A percentile compares a stretch with the other conserved stretches of the same genome.
Conservation (phyloP, 2,888 invertebrate genomes). For the Liopterus haemorrhoidalis region DNA sequence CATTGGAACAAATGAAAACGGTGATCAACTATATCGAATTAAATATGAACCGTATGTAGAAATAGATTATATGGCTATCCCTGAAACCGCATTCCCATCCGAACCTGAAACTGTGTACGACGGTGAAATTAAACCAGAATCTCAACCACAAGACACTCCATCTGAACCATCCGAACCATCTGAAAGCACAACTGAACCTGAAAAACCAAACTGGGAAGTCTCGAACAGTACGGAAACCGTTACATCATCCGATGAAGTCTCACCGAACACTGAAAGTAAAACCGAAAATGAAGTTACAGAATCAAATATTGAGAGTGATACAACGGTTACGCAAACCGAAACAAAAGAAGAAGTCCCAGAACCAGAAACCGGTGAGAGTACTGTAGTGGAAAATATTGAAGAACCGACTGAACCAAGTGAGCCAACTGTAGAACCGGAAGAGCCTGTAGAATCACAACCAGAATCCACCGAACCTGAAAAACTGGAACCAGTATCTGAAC, state of each 20-base stretch:
- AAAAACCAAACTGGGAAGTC: conserved; percentile 13
- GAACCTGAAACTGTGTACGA: conserved; percentile 11
- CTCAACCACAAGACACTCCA: not conserved
- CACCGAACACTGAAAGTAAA: conserved; percentile 2
- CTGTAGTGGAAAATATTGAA: no score
- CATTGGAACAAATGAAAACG: not conserved
- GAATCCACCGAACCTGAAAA: not conserved
- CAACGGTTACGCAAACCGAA: conserved; percentile 11
- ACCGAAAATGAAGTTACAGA: conserved; percentile 12
- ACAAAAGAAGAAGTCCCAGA: no score
- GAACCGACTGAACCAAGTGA: no score
- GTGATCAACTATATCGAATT: not conserved
- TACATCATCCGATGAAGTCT: not conserved
- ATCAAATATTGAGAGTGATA: conserved; percentile 13
- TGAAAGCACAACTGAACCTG: not conserved
- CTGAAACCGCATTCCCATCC: no score
- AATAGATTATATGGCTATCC: not conserved
- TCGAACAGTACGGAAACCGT: conserved; percentile 9
- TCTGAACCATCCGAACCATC: not conserved
- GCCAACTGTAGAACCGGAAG: no score
- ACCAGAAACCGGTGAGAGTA: no score
- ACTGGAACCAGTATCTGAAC: not conserved
- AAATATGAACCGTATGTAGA: conserved; percentile 1
- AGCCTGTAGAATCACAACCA: no score
- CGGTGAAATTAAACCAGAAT: not conserved